Evolutionary conservation across 2,113 vertebrate genomes (phyloP), one percentile per base, ranked within the genome.

Genomic region (Himantopus leucocephalus): DNA sequence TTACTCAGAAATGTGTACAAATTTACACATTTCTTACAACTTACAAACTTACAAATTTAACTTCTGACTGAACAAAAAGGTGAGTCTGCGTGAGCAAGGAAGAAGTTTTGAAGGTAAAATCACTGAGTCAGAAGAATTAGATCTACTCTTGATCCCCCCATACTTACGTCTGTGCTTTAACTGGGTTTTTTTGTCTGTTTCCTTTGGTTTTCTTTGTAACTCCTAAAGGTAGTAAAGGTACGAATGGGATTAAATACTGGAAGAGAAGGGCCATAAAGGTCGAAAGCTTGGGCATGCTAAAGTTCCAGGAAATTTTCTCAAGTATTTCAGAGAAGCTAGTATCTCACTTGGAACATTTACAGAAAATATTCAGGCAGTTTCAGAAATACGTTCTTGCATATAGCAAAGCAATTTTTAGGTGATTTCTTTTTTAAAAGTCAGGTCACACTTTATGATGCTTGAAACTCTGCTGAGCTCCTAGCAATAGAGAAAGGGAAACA

Each of bases 331-430:
- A 67, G 85, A 70, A 74, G n/a, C 62, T 92, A 24, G 14, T n/a
- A 30, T 68, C 45, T 89, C 37, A 19, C 15, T 58, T 87, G 53
- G 70, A 12, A 89, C 39, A 55, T 62, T 64, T 79, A 34, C n/a
- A 70, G 58, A 53, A 91, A 87, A 63, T 96, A 91, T 58, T 64
- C 35, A 67, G 26, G 48, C 70, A 94, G 73, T 85, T 95, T 90
- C 50, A 90, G 84, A 85, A 91, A 85, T 79, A 85, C 21, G 21
- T 92, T 91, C 35, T 55, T 91, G 81, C 89, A 76, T 85, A 59
- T 55, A 90, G 58, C 2, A 4, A 79, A 94, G 45, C 50, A 85
- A 62, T 95, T 95, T 91, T 79, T 63, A 59, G 55, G 12, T 91
- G 53, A 90, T 94, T 85, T 81, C n/a, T 66, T 59, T 73, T 75